Conservation (phyloP, 2,113 vertebrate species). For the Ameiurus melas region DNA sequence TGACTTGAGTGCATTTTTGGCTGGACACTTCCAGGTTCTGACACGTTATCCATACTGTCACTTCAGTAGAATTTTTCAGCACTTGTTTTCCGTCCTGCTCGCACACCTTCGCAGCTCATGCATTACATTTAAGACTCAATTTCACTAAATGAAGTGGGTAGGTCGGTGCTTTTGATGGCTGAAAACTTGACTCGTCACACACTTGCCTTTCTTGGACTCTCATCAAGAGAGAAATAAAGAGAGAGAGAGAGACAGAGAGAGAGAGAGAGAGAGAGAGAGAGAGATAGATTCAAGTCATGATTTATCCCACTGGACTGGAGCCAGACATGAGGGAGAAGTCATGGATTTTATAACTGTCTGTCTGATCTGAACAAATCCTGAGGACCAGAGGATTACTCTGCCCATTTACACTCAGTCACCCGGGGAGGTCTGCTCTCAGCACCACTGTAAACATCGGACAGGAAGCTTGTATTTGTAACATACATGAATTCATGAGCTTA, state of each 20-base stretch:
- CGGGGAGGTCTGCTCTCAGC: neutral
- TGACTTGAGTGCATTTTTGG: neutral
- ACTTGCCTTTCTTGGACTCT: constrained; percentile 25
- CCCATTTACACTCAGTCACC: constrained; percentile 16
- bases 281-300: neutral
- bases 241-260: neutral
- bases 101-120: constrained; percentile 8
- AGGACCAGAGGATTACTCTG: constrained; percentile 18
- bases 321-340: neutral
- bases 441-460: constrained; percentile 1
- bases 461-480: constrained; percentile 18
- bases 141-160: neutral
- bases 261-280: neutral
- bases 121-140: constrained; percentile 5
- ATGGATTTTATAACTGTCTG: constrained; percentile 9
- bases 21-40: neutral
- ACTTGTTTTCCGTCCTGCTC: neutral
- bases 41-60: neutral
- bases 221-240: constrained; percentile 21
- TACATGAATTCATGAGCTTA: constrained; percentile 23
- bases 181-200: constrained; percentile 29
- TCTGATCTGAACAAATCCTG: constrained; percentile 39
- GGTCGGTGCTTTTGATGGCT: constrained; percentile 16
- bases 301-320: constrained; percentile 10
- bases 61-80: neutral